Evolutionary conservation across 2,888 invertebrate genomes (phyloP).

Genomic region (Himalopsyche kuldschensis): DNA sequence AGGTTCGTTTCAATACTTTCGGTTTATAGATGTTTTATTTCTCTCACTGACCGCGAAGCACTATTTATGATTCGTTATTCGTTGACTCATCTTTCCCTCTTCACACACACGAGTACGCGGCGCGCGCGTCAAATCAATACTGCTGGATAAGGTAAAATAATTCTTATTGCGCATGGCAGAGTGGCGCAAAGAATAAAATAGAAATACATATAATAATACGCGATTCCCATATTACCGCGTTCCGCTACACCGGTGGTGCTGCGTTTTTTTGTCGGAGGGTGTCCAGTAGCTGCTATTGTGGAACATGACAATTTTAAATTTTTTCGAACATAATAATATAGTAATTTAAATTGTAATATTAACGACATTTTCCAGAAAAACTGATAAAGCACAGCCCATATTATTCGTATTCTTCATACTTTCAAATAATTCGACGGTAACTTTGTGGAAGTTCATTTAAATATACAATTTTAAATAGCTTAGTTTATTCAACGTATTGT

Average conservation of each 20-base stretch:
- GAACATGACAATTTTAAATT: neutral
- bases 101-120: constrained; percentile 14
- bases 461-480: too few relatives aligned
- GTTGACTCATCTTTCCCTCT: neutral
- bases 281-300: neutral
- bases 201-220: neutral
- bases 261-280: constrained; percentile 11
- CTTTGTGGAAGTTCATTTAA: too few relatives aligned
- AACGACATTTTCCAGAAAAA: too few relatives aligned
- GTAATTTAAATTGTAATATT: too few relatives aligned
- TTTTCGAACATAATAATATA: too few relatives aligned
- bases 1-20: neutral
- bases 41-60: neutral
- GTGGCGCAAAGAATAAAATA: neutral
- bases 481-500: too few relatives aligned
- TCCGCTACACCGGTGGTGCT: constrained; percentile 15
- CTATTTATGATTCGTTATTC: neutral
- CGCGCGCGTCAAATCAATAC: constrained; percentile 39
- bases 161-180: constrained; percentile 28
- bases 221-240: constrained; percentile 20
- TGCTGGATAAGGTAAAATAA: constrained; percentile 38
- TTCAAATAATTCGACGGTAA: too few relatives aligned
- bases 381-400: too few relatives aligned
- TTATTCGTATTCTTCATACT: too few relatives aligned
- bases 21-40: neutral